Conservation (phyloP, 1,140 invertebrate genomes). For the Scaptomyza graminum region DNA sequence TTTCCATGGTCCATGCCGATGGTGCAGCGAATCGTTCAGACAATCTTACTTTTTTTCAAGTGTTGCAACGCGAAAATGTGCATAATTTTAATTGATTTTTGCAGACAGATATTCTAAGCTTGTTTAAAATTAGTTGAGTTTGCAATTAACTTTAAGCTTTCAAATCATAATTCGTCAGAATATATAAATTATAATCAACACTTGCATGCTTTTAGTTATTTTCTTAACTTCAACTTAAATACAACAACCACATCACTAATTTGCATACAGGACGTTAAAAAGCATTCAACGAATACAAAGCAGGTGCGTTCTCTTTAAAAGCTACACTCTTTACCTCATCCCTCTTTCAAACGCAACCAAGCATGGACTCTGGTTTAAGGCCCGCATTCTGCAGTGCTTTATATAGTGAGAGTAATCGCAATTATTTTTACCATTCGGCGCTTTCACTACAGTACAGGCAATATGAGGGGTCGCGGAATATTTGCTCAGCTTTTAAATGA, state of each 20-base stretch:
- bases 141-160: too few relatives aligned
- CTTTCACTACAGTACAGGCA: constrained; percentile 25
- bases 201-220: too few relatives aligned
- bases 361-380: background rate
- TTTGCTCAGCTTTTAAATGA: constrained; percentile 51
- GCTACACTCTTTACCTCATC: background rate
- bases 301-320: too few relatives aligned
- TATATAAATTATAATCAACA: too few relatives aligned
- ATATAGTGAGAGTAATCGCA: constrained; percentile 53
- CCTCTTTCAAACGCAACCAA: too few relatives aligned
- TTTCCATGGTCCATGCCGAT: constrained; percentile 34
- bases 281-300: too few relatives aligned
- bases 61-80: background rate
- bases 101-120: background rate
- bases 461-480: constrained; percentile 28
- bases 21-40: background rate
- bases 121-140: background rate
- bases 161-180: too few relatives aligned
- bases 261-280: too few relatives aligned
- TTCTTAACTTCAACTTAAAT: too few relatives aligned
- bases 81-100: background rate
- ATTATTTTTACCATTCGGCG: constrained; percentile 59
- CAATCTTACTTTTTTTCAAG: background rate
- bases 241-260: too few relatives aligned
- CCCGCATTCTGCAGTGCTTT: constrained; percentile 22